Conservation (phyloP, 1,140 invertebrate genomes). For the Zaprionus taronus region DNA sequence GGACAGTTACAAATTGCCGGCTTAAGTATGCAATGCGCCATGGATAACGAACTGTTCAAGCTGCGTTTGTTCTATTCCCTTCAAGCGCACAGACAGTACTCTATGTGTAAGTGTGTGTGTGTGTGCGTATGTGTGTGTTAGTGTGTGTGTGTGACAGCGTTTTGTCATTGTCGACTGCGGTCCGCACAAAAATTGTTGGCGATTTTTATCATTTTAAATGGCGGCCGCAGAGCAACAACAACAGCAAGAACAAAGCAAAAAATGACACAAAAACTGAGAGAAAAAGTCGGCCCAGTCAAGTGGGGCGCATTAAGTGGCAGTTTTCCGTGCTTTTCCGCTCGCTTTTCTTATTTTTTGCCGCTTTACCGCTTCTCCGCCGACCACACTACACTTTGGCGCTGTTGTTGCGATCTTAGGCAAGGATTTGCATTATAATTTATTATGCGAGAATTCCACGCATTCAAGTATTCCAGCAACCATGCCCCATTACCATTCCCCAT, state of each 20-base stretch:
- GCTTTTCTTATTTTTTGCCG: not conserved
- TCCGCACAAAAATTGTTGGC: slow-evolving; percentile 63
- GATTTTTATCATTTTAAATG: slow-evolving; percentile 80
- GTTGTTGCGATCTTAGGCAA: slow-evolving; percentile 64
- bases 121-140: not conserved
- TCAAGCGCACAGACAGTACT: not conserved
- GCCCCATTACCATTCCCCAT: not conserved
- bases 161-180: slow-evolving; percentile 44
- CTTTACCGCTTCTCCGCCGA: slow-evolving; percentile 2
- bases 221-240: slow-evolving; percentile 25
- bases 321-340: slow-evolving; percentile 37
- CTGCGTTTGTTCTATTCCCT: not conserved
- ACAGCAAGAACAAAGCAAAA: slow-evolving; percentile 43
- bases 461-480: slow-evolving; percentile 9
- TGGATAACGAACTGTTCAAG: not conserved
- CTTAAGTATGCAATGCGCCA: slow-evolving; percentile 30
- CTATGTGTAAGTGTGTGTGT: not conserved
- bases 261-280: slow-evolving; percentile 22
- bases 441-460: slow-evolving; percentile 67
- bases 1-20: slow-evolving; percentile 41
- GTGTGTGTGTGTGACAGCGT: slow-evolving; percentile 24
- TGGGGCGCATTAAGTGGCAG: slow-evolving; percentile 59
- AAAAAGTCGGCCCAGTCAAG: slow-evolving; percentile 50
- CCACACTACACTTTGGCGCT: slow-evolving; percentile 19
- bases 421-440: slow-evolving; percentile 80